Evolutionary conservation across 2,113 vertebrate species (phyloP).

Genomic region (Gavialis gangeticus): DNA sequence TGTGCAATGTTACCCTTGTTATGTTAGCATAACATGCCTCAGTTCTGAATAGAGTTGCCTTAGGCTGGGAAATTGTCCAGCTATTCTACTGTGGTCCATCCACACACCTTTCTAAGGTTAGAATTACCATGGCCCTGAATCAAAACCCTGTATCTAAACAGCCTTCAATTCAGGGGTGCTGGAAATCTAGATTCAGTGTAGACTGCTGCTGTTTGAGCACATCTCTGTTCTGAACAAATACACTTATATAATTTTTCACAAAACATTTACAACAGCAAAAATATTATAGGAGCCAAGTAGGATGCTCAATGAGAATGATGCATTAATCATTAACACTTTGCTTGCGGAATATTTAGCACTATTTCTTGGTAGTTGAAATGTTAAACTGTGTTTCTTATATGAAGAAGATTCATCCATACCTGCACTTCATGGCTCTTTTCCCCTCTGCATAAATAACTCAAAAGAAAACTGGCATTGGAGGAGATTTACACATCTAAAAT

Average conservation of each 20-base stretch:
- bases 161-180: background rate
- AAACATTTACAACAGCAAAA: slow-evolving; percentile 68
- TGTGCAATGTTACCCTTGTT: slow-evolving; percentile 66
- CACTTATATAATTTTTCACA: slow-evolving; percentile 56
- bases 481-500: slow-evolving; percentile 56
- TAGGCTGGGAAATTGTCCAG: slow-evolving; percentile 21
- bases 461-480: background rate
- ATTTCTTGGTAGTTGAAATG: slow-evolving; percentile 65
- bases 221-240: slow-evolving; percentile 41
- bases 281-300: slow-evolving; percentile 62
- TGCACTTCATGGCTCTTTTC: background rate
- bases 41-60: slow-evolving; percentile 22
- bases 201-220: background rate
- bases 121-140: background rate
- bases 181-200: slow-evolving; percentile 19
- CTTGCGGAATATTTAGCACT: slow-evolving; percentile 57
- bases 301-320: slow-evolving; percentile 72
- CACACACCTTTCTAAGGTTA: background rate
- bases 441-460: slow-evolving; percentile 21
- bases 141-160: background rate
- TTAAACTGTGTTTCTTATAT: slow-evolving; percentile 19
- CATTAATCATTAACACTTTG: slow-evolving; percentile 69
- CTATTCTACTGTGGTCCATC: background rate
- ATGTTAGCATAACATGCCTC: slow-evolving; percentile 29
- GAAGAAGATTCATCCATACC: slow-evolving; percentile 21